Conservation (phyloP, 2,797 vertebrate genomes). For the Lindbergichthys nudifrons region DNA sequence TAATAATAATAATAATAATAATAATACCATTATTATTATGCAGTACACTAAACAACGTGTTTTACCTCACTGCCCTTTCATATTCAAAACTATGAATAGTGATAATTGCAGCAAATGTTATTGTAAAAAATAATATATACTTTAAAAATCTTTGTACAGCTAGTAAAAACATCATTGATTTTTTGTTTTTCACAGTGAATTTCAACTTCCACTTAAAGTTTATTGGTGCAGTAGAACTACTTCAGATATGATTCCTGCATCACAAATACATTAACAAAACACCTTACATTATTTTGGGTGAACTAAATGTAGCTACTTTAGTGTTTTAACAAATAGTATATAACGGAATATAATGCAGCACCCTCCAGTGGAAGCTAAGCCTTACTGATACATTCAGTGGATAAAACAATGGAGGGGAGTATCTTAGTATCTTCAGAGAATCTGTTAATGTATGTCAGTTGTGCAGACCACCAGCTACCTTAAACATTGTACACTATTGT, state of each 20-base stretch:
- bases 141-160: neutral
- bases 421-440: neutral
- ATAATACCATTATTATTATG: no score
- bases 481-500: neutral
- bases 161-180: neutral
- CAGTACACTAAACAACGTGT: neutral
- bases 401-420: neutral
- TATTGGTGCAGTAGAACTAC: constrained; percentile 83
- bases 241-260: neutral
- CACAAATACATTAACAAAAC: neutral
- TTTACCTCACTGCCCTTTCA: neutral
- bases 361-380: constrained; percentile 54
- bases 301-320: neutral
- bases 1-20: no score
- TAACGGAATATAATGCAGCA: constrained; percentile 21
- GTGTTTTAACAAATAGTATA: neutral
- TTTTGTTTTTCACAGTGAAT: neutral
- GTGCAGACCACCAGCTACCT: neutral
- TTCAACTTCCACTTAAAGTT: constrained; percentile 63
- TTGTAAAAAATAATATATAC: neutral
- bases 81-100: neutral
- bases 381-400: neutral
- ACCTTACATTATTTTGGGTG: no score
- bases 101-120: neutral
- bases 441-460: neutral